phyloP scores from a whole-genome alignment of 1,140 invertebrate genomes.

The Cataglyphis hispanica region DNA sequence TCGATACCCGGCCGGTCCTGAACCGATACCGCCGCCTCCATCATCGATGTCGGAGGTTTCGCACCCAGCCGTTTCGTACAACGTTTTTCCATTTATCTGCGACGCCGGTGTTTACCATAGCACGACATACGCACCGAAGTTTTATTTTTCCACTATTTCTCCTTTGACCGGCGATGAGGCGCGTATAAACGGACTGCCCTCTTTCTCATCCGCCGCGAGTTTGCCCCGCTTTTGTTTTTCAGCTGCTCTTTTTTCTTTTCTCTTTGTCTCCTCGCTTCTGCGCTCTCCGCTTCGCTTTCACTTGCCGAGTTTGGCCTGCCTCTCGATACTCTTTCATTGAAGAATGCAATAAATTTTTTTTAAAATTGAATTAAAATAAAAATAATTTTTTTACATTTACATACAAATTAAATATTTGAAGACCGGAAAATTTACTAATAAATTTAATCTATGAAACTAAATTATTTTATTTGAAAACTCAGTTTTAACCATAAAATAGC shows the following conservation, averaged over 20 bases:
- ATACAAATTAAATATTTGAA: not conserved
- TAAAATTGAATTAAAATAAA: constrained; percentile 12
- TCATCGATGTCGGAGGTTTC: not conserved
- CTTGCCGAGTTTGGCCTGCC: not conserved
- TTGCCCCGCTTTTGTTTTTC: constrained; percentile 30
- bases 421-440: no score
- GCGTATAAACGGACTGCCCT: constrained; percentile 38
- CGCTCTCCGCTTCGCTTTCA: constrained; percentile 23
- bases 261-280: constrained; percentile 20
- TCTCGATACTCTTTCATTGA: constrained; percentile 3
- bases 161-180: constrained; percentile 36
- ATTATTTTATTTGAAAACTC: not conserved
- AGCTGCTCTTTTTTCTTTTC: not conserved
- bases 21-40: constrained; percentile 23
- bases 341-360: not conserved
- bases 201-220: not conserved
- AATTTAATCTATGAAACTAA: not conserved
- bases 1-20: constrained; percentile 21
- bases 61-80: constrained; percentile 42
- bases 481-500: not conserved
- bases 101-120: constrained; percentile 62
- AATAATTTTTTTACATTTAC: not conserved
- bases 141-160: constrained; percentile 59
- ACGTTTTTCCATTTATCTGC: constrained; percentile 71
- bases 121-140: constrained; percentile 31